These are phyloP conservation scores for Parazoanthus atlanticus DNA, from an alignment of 92 coral and sea anemone species.

Conservation along the genomic window DNA sequence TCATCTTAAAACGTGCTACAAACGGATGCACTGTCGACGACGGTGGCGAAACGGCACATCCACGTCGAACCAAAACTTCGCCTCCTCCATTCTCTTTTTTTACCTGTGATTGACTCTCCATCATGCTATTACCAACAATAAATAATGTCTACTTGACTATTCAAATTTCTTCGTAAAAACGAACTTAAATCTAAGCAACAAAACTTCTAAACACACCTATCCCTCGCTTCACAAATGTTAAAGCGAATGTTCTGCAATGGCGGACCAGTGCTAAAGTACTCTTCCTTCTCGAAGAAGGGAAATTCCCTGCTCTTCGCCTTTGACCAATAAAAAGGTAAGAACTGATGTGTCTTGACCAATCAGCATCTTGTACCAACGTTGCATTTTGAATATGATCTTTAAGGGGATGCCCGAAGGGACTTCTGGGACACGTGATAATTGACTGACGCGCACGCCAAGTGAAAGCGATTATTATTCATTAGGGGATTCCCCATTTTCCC, in stretches of 20 bases:
- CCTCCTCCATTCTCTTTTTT: not conserved
- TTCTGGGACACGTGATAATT: conserved; percentile 49
- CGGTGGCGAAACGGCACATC: conserved; percentile 3
- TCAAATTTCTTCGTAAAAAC: not conserved
- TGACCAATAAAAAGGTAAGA: conserved; percentile 9
- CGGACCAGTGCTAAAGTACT: conserved; percentile 63
- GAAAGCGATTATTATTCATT: conserved; percentile 48
- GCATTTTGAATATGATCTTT: conserved; percentile 16
- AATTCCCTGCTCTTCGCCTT: conserved; percentile 62
- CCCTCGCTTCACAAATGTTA: not conserved
- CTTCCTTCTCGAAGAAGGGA: conserved; percentile 45
- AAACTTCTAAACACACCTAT: not conserved
- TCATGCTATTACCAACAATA: not conserved
- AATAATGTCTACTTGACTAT: not conserved
- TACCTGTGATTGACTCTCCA: conserved; percentile 17
- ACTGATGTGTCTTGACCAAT: conserved; percentile 54
- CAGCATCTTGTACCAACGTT: conserved; percentile 23
- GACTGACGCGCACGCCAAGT: conserved; percentile 30
- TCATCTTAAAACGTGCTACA: not conserved
- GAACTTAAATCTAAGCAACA: not conserved
- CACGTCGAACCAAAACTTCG: conserved; percentile 28
- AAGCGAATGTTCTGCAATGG: conserved; percentile 59
- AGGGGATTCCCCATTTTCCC: conserved; percentile 87
- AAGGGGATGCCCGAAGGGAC: conserved; percentile 44
- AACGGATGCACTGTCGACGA: not conserved